A percentile compares a stretch with the other conserved stretches of the same genome.
These are phyloP conservation scores for Iselma pallidipennis DNA, from an alignment of 2,888 invertebrate genomes.

Conservation along the genomic window DNA sequence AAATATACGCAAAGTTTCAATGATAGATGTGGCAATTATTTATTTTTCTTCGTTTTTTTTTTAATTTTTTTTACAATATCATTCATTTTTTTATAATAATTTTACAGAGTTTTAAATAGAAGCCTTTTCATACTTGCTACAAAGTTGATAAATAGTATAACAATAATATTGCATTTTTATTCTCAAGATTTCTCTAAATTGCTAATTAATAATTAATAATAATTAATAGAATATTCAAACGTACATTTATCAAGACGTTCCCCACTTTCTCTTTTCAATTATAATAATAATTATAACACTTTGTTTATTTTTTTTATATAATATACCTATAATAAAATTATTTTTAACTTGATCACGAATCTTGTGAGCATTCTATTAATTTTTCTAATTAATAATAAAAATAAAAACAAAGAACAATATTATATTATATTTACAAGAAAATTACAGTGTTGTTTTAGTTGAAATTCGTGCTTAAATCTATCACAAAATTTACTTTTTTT, in stretches of 20 bases:
- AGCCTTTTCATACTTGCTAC: not conserved
- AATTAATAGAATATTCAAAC: constrained; percentile 23
- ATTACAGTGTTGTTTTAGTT: constrained; percentile 12
- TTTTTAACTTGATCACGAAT: constrained; percentile 35
- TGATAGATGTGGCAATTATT: constrained; percentile 28
- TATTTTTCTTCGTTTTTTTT: constrained; percentile 13
- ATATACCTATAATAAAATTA: constrained; percentile 7
- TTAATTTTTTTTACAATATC: constrained; percentile 22
- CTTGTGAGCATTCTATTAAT: constrained; percentile 43
- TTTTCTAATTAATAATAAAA: constrained; percentile 24
- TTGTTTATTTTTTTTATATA: not conserved
- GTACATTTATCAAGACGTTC: constrained; percentile 17
- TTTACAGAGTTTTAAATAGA: not conserved
- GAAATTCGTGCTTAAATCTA: constrained; percentile 28
- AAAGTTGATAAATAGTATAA: not conserved
- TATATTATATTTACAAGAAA: constrained; percentile 33
- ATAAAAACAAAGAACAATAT: constrained; percentile 36
- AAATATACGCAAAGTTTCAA: not conserved
- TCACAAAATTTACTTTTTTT: constrained; percentile 26
- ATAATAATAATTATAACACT: no score
- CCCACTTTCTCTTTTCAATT: constrained; percentile 1
- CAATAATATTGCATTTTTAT: not conserved
- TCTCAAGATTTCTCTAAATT: not conserved
- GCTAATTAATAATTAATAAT: no score
- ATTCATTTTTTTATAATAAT: constrained; percentile 32